Evolutionary conservation across 2,888 invertebrate species (phyloP).

Genomic region (Hirtodrosophila duncani): DNA sequence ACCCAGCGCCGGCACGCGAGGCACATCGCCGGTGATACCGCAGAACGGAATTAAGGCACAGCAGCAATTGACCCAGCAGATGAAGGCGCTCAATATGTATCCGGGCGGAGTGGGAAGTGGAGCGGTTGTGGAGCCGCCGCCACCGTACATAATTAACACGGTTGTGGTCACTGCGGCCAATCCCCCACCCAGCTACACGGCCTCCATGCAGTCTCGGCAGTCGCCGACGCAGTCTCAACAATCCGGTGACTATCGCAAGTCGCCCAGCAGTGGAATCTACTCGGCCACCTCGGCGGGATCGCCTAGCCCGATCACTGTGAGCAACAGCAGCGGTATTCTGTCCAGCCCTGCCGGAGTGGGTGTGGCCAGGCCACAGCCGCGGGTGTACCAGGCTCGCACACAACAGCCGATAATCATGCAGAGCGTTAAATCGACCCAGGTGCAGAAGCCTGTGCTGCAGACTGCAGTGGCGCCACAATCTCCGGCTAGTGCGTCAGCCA

Average conservation of each 20-base stretch:
- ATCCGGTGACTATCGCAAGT: conserved; percentile 88
- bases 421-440: conserved; percentile 96
- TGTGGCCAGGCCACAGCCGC: conserved; percentile 85
- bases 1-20: conserved; percentile 87
- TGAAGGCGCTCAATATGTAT: conserved; percentile 90
- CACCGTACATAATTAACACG: conserved; percentile 82
- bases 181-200: conserved; percentile 88
- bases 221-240: conserved; percentile 88
- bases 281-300: conserved; percentile 91
- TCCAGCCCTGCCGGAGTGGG: conserved; percentile 80
- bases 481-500: conserved; percentile 82
- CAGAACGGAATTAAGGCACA: conserved; percentile 86
- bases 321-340: conserved; percentile 79
- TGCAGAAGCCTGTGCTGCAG: conserved; percentile 95
- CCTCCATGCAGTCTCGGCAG: conserved; percentile 91
- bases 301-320: conserved; percentile 88
- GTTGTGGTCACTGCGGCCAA: conserved; percentile 67
- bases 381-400: conserved; percentile 91
- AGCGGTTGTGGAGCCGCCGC: conserved; percentile 86
- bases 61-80: conserved; percentile 92
- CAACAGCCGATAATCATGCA: conserved; percentile 98
- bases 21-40: conserved; percentile 76
- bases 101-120: conserved; percentile 82
- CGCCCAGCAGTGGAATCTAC: conserved; percentile 91
- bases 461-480: conserved; percentile 96